These are phyloP conservation scores for Dascyllus trimaculatus DNA, from an alignment of 2,113 vertebrate genomes.

Conservation along the genomic window DNA sequence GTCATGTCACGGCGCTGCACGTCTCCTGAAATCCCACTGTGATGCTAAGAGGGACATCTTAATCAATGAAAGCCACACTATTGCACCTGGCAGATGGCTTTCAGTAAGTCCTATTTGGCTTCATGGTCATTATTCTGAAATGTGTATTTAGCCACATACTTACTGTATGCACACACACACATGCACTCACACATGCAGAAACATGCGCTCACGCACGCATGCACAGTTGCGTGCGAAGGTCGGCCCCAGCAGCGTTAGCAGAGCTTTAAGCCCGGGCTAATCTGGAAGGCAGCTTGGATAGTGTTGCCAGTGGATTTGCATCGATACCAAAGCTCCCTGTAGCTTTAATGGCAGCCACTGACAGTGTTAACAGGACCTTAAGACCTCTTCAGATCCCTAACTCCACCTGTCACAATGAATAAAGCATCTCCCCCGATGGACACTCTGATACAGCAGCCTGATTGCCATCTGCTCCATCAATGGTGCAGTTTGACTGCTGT, in stretches of 20 bases:
- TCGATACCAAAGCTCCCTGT: slow-evolving; percentile 70
- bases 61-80: slow-evolving; percentile 67
- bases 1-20: slow-evolving; percentile 50
- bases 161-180: slow-evolving; percentile 10
- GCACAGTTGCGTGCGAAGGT: slow-evolving; percentile 75
- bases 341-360: slow-evolving; percentile 64
- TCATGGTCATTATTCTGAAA: slow-evolving; percentile 44
- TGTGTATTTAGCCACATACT: slow-evolving; percentile 31
- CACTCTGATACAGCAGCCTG: not conserved
- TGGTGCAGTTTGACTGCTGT: not conserved
- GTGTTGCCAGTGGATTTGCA: slow-evolving; percentile 75
- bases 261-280: slow-evolving; percentile 75
- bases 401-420: slow-evolving; percentile 70
- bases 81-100: slow-evolving; percentile 59
- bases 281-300: slow-evolving; percentile 74
- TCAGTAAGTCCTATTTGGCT: slow-evolving; percentile 30
- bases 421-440: slow-evolving; percentile 27
- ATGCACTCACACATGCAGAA: not conserved
- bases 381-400: slow-evolving; percentile 46
- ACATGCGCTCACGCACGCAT: slow-evolving; percentile 12
- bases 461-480: slow-evolving; percentile 23
- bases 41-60: slow-evolving; percentile 38
- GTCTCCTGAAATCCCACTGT: slow-evolving; percentile 42
- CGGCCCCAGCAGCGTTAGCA: slow-evolving; percentile 43
- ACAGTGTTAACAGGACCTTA: slow-evolving; percentile 61